Evolutionary conservation across 2,797 vertebrate species (phyloP), one percentile per base, ranked within the genome.

Genomic region (Phoeniculus purpureus): DNA sequence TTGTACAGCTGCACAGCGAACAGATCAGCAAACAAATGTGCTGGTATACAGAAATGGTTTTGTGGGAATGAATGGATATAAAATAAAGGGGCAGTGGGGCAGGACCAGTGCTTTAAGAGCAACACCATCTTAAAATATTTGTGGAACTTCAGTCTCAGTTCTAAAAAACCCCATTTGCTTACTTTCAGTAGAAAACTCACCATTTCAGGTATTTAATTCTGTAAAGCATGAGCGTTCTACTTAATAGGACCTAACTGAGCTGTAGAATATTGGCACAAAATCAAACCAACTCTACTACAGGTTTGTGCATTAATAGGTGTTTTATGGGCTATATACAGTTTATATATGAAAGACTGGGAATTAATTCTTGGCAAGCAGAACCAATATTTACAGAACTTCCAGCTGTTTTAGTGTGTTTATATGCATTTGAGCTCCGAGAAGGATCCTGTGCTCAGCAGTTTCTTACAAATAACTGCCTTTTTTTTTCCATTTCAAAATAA

Each of bases 1-100:
- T 93, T 90, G 85, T 79, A 85, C 94, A 94, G 92, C 95, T 95
- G 93, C 64, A 58, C 27, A 37, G 45, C 26, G 80, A 92, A 66
- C 91, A 81, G 76, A 78, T 95, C 80, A 92, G 90, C 95, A 94
- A 96, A 94, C 86, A 94, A 84, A 90, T 25, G 81, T 58, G 72
- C 72, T 90, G 61, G 37, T 74, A 12, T 48, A 58, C 75, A 59
- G 16, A 96, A 91, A 58, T 61, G 52, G 21, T 40, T 91, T 67
- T 56, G 61, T 65, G 81, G 27, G 45, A 92, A 52, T 0, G 1
- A 68, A 43, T 52, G 72, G 65, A 48, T 58, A 56, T 43, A 16
- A 43, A 76, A 48, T 80, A 32, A 15, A 22, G 31, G 26, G 10
- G 45, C 47, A 21, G 66, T 73, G 72, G 34, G 56, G 34, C 83